Percentiles rank a stretch among this genome's conserved stretches.
Conservation (phyloP, 2,888 invertebrate species). For the Sinhomidia bicolor region DNA sequence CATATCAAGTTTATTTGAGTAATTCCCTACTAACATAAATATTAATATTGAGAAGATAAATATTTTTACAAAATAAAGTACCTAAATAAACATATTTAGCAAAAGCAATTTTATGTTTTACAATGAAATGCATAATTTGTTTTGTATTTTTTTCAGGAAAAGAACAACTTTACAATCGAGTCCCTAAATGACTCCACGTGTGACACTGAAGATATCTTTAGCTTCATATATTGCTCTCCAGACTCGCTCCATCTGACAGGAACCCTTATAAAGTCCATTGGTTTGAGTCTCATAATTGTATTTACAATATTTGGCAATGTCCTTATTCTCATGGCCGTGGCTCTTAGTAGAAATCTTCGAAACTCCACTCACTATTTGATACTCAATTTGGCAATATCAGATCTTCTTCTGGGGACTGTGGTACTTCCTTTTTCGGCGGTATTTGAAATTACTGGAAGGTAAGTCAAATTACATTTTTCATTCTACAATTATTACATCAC, state of each 20-base stretch:
- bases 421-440: constrained; percentile 85
- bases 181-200: constrained; percentile 49
- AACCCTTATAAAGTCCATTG: constrained; percentile 79
- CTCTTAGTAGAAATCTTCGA: constrained; percentile 82
- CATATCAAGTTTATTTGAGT: no score
- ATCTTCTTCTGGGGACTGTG: constrained; percentile 85
- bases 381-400: constrained; percentile 87
- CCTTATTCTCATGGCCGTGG: constrained; percentile 84
- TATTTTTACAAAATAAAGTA: no score
- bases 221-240: constrained; percentile 54
- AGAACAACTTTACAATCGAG: constrained; percentile 41
- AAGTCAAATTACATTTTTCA: no score
- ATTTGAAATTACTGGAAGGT: constrained; percentile 84
- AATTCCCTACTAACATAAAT: no score
- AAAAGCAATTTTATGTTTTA: no score
- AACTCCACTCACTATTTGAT: constrained; percentile 86
- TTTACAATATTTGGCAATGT: constrained; percentile 83
- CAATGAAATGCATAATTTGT: neutral
- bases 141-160: neutral
- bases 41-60: no score
- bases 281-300: constrained; percentile 82
- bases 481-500: no score
- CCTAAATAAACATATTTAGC: no score
- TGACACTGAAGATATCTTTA: constrained; percentile 54
- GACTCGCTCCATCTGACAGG: constrained; percentile 56